Evolutionary conservation across 2,113 vertebrate species (phyloP).

Genomic region (Gadus chalcogrammus): DNA sequence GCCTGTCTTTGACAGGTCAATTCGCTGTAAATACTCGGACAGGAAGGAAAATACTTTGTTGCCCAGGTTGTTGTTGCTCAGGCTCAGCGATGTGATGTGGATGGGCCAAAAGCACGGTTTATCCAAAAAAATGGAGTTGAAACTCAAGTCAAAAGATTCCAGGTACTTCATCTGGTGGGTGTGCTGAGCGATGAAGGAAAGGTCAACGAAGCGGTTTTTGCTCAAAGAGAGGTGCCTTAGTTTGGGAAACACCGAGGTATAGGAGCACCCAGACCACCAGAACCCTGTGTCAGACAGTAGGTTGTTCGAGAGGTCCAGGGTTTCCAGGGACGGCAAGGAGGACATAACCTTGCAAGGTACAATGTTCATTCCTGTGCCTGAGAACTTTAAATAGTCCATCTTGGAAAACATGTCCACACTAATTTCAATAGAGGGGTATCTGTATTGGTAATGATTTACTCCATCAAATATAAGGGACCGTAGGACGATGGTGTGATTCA

Average conservation of each 20-base stretch:
- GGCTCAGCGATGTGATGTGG: slow-evolving; percentile 50
- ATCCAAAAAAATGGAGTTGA: slow-evolving; percentile 49
- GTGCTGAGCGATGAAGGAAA: slow-evolving; percentile 49
- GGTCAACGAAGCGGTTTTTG: slow-evolving; percentile 55
- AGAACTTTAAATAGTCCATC: slow-evolving; percentile 59
- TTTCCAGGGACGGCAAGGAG: slow-evolving; percentile 50
- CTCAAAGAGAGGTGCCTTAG: slow-evolving; percentile 53
- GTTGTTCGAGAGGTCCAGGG: slow-evolving; percentile 61
- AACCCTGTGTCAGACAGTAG: slow-evolving; percentile 57
- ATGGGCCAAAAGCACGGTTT: slow-evolving; percentile 48
- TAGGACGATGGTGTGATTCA: slow-evolving; percentile 41
- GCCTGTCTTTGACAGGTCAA: slow-evolving; percentile 62
- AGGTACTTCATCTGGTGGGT: slow-evolving; percentile 49
- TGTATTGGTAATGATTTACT: slow-evolving; percentile 58
- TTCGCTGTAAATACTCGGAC: slow-evolving; percentile 50
- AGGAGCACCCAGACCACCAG: slow-evolving; percentile 55
- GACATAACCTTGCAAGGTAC: slow-evolving; percentile 59
- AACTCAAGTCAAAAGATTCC: slow-evolving; percentile 59
- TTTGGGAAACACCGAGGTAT: slow-evolving; percentile 52
- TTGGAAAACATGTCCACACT: slow-evolving; percentile 34
- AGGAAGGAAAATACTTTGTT: slow-evolving; percentile 51
- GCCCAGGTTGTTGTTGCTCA: slow-evolving; percentile 60
- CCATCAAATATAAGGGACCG: slow-evolving; percentile 42
- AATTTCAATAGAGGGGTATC: slow-evolving; percentile 53
- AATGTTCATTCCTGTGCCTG: slow-evolving; percentile 65